phyloP scores from a whole-genome alignment of 2,113 vertebrate species.

The Baryphthengus martii region DNA sequence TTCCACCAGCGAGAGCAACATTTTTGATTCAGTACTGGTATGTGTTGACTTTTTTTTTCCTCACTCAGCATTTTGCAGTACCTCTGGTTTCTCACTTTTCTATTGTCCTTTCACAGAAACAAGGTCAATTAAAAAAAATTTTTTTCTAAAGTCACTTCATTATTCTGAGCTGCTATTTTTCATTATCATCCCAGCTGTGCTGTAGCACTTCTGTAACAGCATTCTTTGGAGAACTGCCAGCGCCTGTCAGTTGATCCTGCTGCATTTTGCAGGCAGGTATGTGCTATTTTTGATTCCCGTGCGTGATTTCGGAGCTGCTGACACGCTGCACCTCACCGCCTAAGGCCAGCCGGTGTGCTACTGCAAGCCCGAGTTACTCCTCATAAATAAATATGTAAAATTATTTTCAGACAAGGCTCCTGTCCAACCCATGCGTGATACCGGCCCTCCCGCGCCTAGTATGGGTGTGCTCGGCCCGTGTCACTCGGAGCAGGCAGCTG shows the following conservation, averaged over 20 bases:
- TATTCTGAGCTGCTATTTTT: neutral
- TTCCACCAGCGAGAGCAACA: neutral
- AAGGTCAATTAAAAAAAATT: neutral
- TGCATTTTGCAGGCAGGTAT: neutral
- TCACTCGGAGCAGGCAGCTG: neutral
- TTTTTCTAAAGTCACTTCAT: neutral
- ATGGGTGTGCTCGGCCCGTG: neutral
- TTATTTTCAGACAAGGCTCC: neutral
- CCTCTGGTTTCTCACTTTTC: neutral
- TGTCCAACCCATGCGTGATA: fast-evolving
- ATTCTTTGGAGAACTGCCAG: neutral
- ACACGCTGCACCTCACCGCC: neutral
- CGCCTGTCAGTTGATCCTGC: fast-evolving
- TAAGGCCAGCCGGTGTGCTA: neutral
- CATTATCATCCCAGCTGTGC: neutral
- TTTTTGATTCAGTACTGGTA: neutral
- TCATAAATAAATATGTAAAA: neutral
- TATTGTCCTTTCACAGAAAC: neutral
- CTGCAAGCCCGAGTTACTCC: neutral
- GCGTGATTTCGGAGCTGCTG: neutral
- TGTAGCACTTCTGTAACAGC: neutral
- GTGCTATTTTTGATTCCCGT: neutral
- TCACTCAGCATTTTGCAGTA: neutral
- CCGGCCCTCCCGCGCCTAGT: neutral
- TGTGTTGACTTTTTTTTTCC: neutral